Evolutionary conservation across 1,140 invertebrate genomes (phyloP).

Genomic region (Magallana gigas): DNA sequence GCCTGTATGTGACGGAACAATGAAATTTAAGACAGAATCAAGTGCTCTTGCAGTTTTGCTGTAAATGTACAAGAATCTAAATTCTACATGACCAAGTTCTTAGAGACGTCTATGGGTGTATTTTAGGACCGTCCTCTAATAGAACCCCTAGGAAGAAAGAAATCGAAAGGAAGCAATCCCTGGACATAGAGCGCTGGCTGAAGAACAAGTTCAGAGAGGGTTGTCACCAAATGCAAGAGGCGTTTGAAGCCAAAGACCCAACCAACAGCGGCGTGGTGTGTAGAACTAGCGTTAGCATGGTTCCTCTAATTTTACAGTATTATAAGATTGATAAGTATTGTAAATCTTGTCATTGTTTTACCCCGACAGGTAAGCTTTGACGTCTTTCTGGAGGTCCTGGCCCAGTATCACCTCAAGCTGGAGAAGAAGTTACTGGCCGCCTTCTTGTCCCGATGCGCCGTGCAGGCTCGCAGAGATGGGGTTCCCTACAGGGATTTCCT

Average conservation of each 20-base stretch:
- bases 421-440: slow-evolving; percentile 75
- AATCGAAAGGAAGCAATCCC: slow-evolving; percentile 71
- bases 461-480: slow-evolving; percentile 69
- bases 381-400: slow-evolving; percentile 74
- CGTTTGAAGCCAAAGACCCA: slow-evolving; percentile 76
- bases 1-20: no score
- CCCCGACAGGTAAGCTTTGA: slow-evolving; percentile 71
- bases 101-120: not conserved
- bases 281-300: not conserved
- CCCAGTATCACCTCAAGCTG: slow-evolving; percentile 72
- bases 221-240: slow-evolving; percentile 74
- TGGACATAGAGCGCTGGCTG: slow-evolving; percentile 77
- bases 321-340: no score
- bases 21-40: no score
- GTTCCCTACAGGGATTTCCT: slow-evolving; percentile 78
- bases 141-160: slow-evolving; percentile 72
- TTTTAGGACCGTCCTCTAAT: not conserved
- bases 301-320: no score
- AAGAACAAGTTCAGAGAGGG: slow-evolving; percentile 79
- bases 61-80: not conserved
- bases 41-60: not conserved
- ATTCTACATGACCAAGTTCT: not conserved
- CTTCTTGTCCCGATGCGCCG: slow-evolving; percentile 76
- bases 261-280: slow-evolving; percentile 74
- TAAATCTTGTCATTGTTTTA: not conserved